phyloP scores from a whole-genome alignment of 2,797 vertebrate genomes.

The Cossypha caffra region DNA sequence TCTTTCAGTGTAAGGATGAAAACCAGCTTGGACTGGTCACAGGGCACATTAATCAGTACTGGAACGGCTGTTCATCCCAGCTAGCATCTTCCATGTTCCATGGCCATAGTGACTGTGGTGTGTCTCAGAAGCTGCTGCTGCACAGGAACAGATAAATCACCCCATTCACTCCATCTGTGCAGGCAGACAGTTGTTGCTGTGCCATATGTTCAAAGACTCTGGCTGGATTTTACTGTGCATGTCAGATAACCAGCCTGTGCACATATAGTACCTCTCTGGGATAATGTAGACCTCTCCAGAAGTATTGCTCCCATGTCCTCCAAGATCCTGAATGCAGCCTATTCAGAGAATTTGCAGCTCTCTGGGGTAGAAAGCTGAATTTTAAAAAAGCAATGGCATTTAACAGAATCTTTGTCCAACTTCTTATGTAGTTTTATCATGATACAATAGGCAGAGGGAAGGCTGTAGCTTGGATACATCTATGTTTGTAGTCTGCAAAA shows the following conservation, averaged over 20 bases:
- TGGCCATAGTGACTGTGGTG: not conserved
- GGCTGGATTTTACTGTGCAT: not conserved
- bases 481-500: not conserved
- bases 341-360: not conserved
- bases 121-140: not conserved
- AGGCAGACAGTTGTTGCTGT: conserved; percentile 11
- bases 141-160: conserved; percentile 25
- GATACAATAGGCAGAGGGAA: not conserved
- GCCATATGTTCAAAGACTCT: conserved; percentile 17
- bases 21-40: not conserved
- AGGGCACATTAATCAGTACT: not conserved
- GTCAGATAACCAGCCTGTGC: not conserved
- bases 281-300: not conserved
- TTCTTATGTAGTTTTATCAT: not conserved
- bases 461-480: not conserved
- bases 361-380: not conserved
- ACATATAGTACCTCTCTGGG: not conserved
- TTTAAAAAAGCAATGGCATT: not conserved
- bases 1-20: not conserved
- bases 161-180: not conserved
- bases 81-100: not conserved
- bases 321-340: not conserved
- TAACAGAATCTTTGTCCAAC: not conserved
- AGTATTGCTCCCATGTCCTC: not conserved
- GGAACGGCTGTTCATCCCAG: not conserved